These are phyloP conservation scores for Parauchenoglanis ngamensis DNA, from an alignment of 2,797 vertebrate species.

Conservation along the genomic window DNA sequence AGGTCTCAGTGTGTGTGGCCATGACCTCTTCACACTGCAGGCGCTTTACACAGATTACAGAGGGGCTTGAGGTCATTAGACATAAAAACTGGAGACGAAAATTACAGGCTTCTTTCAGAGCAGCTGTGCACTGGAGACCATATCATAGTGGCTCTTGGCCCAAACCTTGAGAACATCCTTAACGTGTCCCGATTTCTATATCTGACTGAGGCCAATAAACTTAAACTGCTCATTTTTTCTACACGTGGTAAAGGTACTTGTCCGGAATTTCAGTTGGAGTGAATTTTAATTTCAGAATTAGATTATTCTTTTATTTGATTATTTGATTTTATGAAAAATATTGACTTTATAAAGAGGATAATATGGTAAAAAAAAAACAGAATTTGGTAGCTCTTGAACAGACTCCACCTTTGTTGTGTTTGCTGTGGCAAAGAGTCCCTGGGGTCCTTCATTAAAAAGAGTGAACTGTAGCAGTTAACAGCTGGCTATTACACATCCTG, in stretches of 20 bases:
- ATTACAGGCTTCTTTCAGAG: constrained; percentile 32
- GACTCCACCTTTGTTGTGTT: background rate
- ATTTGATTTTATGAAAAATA: background rate
- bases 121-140: constrained; percentile 31
- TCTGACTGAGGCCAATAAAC: background rate
- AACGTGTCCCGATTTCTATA: background rate
- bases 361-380: background rate
- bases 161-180: constrained; percentile 11
- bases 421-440: background rate
- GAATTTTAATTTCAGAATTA: background rate
- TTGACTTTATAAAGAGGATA: background rate
- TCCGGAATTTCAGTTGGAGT: background rate
- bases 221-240: background rate
- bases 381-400: background rate
- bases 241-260: background rate
- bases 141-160: constrained; percentile 13
- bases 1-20: constrained; percentile 3
- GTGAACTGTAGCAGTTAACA: background rate
- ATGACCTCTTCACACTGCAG: constrained; percentile 25
- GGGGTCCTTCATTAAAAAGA: background rate
- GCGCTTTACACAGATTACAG: constrained; percentile 20
- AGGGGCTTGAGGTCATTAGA: constrained; percentile 13
- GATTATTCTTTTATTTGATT: background rate
- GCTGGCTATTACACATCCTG: background rate
- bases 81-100: constrained; percentile 32